These are phyloP conservation scores for Phataginus tetradactyla DNA, from an alignment of 2,797 vertebrate genomes.

Conservation along the genomic window DNA sequence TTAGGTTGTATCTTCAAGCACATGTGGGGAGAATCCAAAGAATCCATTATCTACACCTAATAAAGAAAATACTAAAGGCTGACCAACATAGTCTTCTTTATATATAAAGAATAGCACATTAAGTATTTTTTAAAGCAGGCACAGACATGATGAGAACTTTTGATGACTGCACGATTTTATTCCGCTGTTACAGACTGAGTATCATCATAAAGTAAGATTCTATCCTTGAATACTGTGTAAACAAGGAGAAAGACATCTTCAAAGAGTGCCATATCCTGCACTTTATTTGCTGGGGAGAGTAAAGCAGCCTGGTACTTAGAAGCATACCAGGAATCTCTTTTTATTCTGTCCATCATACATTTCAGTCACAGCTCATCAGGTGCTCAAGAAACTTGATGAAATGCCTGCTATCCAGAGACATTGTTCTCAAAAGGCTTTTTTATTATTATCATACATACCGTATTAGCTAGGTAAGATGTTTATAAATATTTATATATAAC, in stretches of 20 bases:
- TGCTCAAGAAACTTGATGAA: conserved; percentile 36
- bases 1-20: neutral
- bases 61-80: neutral
- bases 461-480: conserved; percentile 16
- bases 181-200: neutral
- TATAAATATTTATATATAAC: conserved; percentile 57
- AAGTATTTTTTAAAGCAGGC: neutral
- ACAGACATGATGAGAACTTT: neutral
- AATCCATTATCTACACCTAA: neutral
- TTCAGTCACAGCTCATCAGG: conserved; percentile 30
- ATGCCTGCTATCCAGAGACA: neutral
- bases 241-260: neutral
- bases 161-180: neutral
- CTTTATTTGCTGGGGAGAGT: neutral
- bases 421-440: neutral
- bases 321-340: neutral
- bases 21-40: neutral
- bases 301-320: neutral
- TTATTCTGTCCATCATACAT: conserved; percentile 7
- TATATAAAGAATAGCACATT: neutral
- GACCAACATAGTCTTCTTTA: neutral
- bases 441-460: neutral
- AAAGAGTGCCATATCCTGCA: neutral
- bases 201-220: neutral
- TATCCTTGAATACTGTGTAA: neutral